Base-by-base conservation (phyloP, 2,888 invertebrate genomes). In the Rhamnusium bicolor region DNA sequence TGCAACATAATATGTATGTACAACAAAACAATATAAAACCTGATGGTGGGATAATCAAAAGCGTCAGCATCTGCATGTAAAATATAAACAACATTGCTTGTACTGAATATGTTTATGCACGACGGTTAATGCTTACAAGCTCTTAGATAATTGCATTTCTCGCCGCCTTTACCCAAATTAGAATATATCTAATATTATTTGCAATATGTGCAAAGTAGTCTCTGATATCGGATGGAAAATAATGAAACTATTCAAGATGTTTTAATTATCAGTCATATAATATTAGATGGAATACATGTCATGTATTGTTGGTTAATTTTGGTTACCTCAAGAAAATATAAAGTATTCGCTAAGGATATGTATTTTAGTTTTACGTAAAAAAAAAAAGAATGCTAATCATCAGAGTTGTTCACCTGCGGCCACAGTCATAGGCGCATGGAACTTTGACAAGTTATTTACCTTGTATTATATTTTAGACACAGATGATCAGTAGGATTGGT, bases 111-210 rank as follows among this genome's bases (percentile, higher is more conserved):
- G 51, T 51, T 19, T 51, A 51, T 51, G 19, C 19, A 51, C 7
- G 12, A 18, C 58, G 5, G 61, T 46, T 61, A 47, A 47, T 47
- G 47, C 21, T 14, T 51, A 46, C 67, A 56, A 27, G 54, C 67
- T 67, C 56, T 67, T 56, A 54, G 56, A 27, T 54, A 67, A 67
- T 67, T 67, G 56, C 56, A 67, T 67, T 67, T 18, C 65, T 27
- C 7, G 8, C 51, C 18, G 51, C 51, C 18, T 51, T 51, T 51
- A 51, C 51, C 18, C 18, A 19, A 51, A 51, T 51, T 51, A 51
- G 19, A 51, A 19, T 51, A 51, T 51, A 7, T 2, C 18, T 16
- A 51, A 40, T 40, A 40, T 40, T 40, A 40, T 12, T 40, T 40
- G 40, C 40, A 40, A 10, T 40, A 40, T n/a, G 40, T 40, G 40